Base-by-base conservation (phyloP, 2,113 vertebrate species). In the Rynchops niger region DNA sequence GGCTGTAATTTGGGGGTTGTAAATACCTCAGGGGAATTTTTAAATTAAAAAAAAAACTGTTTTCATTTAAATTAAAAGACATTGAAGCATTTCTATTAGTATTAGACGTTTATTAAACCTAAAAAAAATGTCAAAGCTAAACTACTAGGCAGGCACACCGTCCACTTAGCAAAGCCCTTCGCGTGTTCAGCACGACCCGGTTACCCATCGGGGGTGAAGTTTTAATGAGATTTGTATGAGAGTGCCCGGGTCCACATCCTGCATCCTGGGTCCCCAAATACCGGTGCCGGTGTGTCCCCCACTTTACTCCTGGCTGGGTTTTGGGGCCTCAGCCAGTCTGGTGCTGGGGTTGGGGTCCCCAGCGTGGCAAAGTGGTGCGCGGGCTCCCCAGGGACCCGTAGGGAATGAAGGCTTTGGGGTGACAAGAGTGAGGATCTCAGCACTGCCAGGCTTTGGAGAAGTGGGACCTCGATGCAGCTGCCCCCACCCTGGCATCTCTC, bases 1-100 rank as follows among this genome's bases (percentile, higher is more conserved):
- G 96, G 84, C 95, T 97, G 94, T 66, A 82, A 90, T 93, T 90
- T 93, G 78, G 94, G 95, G 86, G 49, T 62, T 91, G 89, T 97
- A 93, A 95, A 93, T 93, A 95, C 84, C 91, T 84, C 95, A 26
- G 45, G 96, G 94, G 89, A 72, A 87, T 72, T 94, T 95, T 86
- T 91, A 80, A 91, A 95, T 85, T 58, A 15, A 34, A 92, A 96
- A 92, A 92, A 95, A 56, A 88, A 81, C 76, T 93, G 92, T 92
- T 91, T 95, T 85, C 19, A 0, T 95, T 95, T 91, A 89, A 91
- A 96, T 91, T 77, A 94, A 79, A 85, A 82, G 81, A 89, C 70
- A 50, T 67, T 89, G 81, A 84, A 95, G 49, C 50, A 27, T 53
- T 94, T 82, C 86, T 77, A 87, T 93, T 84, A 82, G 62, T 91